Evolutionary conservation across 2,888 invertebrate genomes (phyloP).

Genomic region (Drosophila paramelanica): DNA sequence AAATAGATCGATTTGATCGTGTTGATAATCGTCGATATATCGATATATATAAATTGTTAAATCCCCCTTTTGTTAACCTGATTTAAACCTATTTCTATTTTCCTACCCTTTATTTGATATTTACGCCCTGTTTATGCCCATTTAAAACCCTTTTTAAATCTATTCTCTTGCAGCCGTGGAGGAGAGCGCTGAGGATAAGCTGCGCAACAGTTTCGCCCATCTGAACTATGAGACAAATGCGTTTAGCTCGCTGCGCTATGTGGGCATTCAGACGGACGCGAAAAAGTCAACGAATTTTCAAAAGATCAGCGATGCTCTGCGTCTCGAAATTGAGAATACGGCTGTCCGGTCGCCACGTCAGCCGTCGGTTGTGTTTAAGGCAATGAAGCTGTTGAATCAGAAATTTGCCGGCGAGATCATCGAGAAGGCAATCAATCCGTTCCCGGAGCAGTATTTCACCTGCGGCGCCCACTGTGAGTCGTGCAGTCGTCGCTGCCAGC

Average conservation of each 20-base stretch:
- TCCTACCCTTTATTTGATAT: not conserved
- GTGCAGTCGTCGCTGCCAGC: slow-evolving; percentile 88
- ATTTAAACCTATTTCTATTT: not conserved
- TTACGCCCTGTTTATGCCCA: not conserved
- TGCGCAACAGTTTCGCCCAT: slow-evolving; percentile 88
- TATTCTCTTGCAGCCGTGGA: slow-evolving; percentile 84
- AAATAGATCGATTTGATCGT: no score
- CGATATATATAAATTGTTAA: no score
- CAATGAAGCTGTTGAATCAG: slow-evolving; percentile 90
- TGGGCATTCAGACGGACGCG: slow-evolving; percentile 87
- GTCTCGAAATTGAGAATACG: slow-evolving; percentile 88
- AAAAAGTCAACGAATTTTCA: slow-evolving; percentile 87
- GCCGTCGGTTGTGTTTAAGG: slow-evolving; percentile 88
- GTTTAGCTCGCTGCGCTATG: slow-evolving; percentile 90
- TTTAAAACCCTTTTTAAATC: not conserved
- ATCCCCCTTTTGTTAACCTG: not conserved
- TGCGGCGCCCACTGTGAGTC: slow-evolving; percentile 90
- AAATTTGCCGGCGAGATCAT: slow-evolving; percentile 90
- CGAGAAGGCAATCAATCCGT: slow-evolving; percentile 87
- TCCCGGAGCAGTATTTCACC: slow-evolving; percentile 92
- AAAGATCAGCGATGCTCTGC: slow-evolving; percentile 87
- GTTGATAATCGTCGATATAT: no score
- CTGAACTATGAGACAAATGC: slow-evolving; percentile 89
- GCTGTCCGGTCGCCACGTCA: slow-evolving; percentile 89
- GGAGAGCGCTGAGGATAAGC: slow-evolving; percentile 88